Evolutionary conservation across 2,113 vertebrate species (phyloP).

Genomic region (Channa maculata): DNA sequence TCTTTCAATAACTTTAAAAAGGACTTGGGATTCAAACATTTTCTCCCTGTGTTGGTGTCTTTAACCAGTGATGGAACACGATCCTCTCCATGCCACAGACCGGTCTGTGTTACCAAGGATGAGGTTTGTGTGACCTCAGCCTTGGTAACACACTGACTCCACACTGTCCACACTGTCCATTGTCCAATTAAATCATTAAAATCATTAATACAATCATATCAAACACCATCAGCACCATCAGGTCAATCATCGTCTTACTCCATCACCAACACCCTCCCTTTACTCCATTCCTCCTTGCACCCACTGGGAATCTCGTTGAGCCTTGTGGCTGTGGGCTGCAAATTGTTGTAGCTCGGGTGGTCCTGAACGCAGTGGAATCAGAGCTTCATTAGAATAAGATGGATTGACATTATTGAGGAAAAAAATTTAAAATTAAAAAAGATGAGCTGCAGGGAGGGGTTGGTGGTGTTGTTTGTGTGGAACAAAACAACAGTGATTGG

Average conservation of each 20-base stretch:
- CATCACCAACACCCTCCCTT: conserved; percentile 13
- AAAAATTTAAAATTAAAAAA: conserved; percentile 44
- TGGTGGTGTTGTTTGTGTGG: conserved; percentile 13
- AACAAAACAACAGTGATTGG: conserved; percentile 68
- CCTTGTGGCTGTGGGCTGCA: conserved; percentile 66
- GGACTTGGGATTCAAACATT: no score
- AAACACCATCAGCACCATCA: conserved; percentile 66
- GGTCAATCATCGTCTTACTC: conserved; percentile 55
- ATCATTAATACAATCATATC: conserved; percentile 80
- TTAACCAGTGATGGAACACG: no score
- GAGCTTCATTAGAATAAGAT: conserved; percentile 77
- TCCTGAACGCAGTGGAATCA: conserved; percentile 62
- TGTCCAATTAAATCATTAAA: conserved; percentile 74
- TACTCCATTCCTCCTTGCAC: conserved; percentile 35
- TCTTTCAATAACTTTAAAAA: no score
- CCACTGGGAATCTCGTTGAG: conserved; percentile 72
- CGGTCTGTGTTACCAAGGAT: neutral
- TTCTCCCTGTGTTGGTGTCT: no score
- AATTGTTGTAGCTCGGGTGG: conserved; percentile 66
- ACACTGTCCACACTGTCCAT: conserved; percentile 21
- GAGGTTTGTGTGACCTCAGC: conserved; percentile 9
- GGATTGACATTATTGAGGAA: conserved; percentile 58
- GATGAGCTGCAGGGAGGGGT: conserved; percentile 22
- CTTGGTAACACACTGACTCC: neutral
- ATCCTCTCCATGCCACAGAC: no score